Evolutionary conservation across 2,888 invertebrate genomes (phyloP).

Genomic region (Orgyia antiqua): DNA sequence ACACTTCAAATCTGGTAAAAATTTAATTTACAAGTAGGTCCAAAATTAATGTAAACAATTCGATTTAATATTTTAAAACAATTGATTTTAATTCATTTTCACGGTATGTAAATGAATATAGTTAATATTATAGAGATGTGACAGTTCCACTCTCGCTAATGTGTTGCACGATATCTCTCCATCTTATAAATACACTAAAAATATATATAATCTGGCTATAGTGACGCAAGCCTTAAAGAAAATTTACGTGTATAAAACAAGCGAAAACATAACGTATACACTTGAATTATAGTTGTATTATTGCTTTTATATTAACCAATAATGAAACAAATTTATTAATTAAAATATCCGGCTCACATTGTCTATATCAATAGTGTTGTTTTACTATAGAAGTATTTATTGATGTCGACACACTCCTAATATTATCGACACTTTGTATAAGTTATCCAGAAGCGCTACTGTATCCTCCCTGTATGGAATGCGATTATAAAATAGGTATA

Average conservation of each 20-base stretch:
- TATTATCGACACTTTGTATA: slow-evolving; percentile 15
- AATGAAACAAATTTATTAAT: no score
- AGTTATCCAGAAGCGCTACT: no score
- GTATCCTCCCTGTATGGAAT: slow-evolving; percentile 53
- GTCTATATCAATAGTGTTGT: slow-evolving; percentile 18
- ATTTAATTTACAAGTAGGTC: no score
- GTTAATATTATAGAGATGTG: no score
- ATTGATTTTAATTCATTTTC: no score
- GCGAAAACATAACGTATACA: slow-evolving; percentile 15
- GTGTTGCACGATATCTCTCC: slow-evolving; percentile 27
- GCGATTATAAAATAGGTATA: slow-evolving; percentile 36
- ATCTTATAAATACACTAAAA: slow-evolving; percentile 31
- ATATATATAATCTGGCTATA: slow-evolving; percentile 34
- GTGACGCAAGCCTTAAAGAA: slow-evolving; percentile 35
- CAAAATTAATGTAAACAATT: no score
- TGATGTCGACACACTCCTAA: slow-evolving; percentile 13
- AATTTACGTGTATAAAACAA: slow-evolving; percentile 25
- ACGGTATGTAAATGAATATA: no score
- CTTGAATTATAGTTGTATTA: slow-evolving; percentile 6
- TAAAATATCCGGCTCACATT: slow-evolving; percentile 12
- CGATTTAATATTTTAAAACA: no score
- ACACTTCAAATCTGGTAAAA: no score
- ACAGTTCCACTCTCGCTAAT: slow-evolving; percentile 22
- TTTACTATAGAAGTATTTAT: no score
- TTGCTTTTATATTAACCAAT: not conserved